Evolutionary conservation across 2,113 vertebrate genomes (phyloP).

Genomic region (Gymnogyps californianus): DNA sequence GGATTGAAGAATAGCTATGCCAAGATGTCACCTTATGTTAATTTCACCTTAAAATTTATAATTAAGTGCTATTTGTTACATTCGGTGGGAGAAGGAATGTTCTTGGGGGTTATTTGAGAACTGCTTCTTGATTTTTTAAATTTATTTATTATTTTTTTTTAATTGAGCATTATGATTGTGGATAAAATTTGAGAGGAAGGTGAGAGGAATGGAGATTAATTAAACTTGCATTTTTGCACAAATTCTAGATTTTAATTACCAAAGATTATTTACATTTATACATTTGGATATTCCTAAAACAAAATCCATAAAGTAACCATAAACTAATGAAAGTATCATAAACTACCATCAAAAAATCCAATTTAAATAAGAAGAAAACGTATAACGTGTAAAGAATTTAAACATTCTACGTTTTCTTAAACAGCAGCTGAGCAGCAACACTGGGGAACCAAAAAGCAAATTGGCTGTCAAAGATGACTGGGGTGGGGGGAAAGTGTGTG

Average conservation of each 20-base stretch:
- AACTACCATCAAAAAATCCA: neutral
- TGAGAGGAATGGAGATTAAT: neutral
- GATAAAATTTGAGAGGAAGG: slow-evolving; percentile 36
- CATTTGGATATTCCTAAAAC: neutral
- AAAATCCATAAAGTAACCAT: neutral
- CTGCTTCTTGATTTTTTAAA: neutral
- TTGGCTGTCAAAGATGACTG: neutral
- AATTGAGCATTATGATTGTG: neutral
- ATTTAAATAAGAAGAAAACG: neutral
- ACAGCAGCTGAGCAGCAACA: neutral
- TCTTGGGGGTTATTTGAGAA: neutral
- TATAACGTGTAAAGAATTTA: neutral
- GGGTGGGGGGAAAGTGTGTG: neutral
- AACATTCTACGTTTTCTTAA: neutral
- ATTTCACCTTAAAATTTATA: slow-evolving; percentile 66
- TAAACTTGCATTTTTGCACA: neutral
- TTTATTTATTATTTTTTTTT: neutral
- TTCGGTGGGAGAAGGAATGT: slow-evolving; percentile 48
- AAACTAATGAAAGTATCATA: neutral
- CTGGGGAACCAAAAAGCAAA: neutral
- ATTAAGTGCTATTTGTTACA: slow-evolving; percentile 48
- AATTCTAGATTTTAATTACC: neutral
- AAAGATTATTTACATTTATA: neutral
- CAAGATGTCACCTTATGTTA: slow-evolving; percentile 28
- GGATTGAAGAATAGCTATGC: slow-evolving; percentile 26